phyloP scores from a whole-genome alignment of 2,797 vertebrate species.

The Myotis daubentonii region DNA sequence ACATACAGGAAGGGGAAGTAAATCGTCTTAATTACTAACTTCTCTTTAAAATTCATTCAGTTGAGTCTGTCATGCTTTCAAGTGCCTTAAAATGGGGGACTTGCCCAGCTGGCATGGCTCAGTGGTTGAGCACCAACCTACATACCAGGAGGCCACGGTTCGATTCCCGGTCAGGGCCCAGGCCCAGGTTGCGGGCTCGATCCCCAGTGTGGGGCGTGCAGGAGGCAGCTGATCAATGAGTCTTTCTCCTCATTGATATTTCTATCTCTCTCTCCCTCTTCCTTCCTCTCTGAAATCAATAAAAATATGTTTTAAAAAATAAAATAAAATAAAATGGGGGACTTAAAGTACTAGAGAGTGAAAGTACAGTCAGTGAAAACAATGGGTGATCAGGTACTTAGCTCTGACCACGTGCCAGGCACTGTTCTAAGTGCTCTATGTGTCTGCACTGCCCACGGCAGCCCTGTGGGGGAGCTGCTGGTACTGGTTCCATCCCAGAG shows the following conservation, averaged over 20 bases:
- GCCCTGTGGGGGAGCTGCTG: not conserved
- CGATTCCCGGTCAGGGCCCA: no score
- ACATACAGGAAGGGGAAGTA: slow-evolving; percentile 59
- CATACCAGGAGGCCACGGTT: no score
- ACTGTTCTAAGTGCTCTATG: not conserved
- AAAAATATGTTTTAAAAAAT: no score
- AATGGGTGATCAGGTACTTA: not conserved
- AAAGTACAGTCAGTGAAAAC: not conserved
- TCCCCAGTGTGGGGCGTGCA: no score
- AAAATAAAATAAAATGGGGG: no score
- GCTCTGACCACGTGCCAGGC: not conserved
- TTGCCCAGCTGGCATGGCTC: no score
- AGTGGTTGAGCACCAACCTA: no score
- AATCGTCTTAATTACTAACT: slow-evolving; percentile 76
- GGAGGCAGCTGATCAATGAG: no score
- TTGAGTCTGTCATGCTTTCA: slow-evolving; percentile 20
- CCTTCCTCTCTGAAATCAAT: no score
- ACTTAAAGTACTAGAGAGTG: not conserved
- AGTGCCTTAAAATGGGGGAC: not conserved
- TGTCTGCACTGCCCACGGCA: not conserved
- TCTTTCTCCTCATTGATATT: no score
- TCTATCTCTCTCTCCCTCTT: no score
- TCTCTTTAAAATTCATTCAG: slow-evolving; percentile 70
- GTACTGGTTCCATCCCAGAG: not conserved
- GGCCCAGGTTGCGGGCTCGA: no score